Base-by-base conservation (phyloP, 2,888 invertebrate species). In the Polydrusus pterygomalis region DNA sequence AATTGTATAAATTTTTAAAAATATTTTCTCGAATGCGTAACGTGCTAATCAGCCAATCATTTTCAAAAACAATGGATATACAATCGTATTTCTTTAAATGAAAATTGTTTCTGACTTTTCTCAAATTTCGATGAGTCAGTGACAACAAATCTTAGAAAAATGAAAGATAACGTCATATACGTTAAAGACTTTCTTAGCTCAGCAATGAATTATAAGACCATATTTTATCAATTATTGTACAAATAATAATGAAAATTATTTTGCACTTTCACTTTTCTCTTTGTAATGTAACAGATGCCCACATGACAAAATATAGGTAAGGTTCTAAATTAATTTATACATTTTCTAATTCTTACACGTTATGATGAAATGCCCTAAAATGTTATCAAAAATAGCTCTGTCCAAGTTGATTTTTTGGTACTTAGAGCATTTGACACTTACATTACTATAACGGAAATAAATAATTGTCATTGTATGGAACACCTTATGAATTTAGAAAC, bases 231-330 rank as follows among this genome's bases (percentile, higher is more conserved):
- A n/a, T n/a, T 38, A 10, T 40, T 70, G 60, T 60, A 60, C 38
- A 18, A 60, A 38, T 60, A 60, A 18, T 49, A 60, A 70, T 18
- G 64, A 71, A 51, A 64, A 70, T 70, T 63, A 51, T 70, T 71
- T 71, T 71, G 43, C 71, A 64, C 64, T 63, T 62, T 63, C 54
- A 63, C 10, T 49, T 64, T 20, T 49, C 34, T 49, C 45, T n/a
- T 45, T 45, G 2, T n/a, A 45, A 58, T n/a, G n/a, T n/a, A n/a
- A n/a, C n/a, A n/a, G 8, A 45, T 65, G 13, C 43, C 51, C 30
- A n/a, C n/a, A 51, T 34, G 34, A 51, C 11, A 43, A 17, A 15
- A 9, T n/a, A 7, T 51, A 9, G 11, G 34, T 8, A 34, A 34
- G 10, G 10, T 34, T 34, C 34, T 34, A 34, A 34, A 34, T 34